phyloP scores from a whole-genome alignment of 1,140 invertebrate genomes.

The Rhynchophorus ferrugineus region DNA sequence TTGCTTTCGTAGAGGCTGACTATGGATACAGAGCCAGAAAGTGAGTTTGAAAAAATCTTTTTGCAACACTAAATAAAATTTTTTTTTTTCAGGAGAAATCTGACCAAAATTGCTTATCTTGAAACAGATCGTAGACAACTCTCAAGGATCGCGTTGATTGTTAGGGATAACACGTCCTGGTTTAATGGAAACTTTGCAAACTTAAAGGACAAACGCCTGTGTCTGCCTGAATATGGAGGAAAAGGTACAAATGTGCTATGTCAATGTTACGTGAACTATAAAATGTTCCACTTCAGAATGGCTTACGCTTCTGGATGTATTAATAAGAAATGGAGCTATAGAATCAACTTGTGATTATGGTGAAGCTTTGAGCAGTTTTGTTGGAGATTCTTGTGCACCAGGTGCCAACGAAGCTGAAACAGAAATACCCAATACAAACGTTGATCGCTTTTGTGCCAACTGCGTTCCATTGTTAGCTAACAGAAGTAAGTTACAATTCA shows the following conservation, averaged over 20 bases:
- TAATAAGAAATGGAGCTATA: conserved; percentile 34
- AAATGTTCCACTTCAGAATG: conserved; percentile 46
- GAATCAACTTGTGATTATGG: conserved; percentile 52
- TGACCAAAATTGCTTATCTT: conserved; percentile 49
- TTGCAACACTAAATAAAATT: conserved; percentile 3
- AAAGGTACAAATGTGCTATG: conserved; percentile 41
- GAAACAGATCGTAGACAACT: conserved; percentile 43
- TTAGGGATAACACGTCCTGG: conserved; percentile 42
- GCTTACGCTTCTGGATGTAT: conserved; percentile 50
- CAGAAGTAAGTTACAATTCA: conserved; percentile 2
- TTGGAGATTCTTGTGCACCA: conserved; percentile 51
- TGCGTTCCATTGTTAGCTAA: conserved; percentile 33
- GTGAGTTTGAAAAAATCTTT: no score
- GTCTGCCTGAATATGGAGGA: conserved; percentile 57
- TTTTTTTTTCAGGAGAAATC: conserved; percentile 31
- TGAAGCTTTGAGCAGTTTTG: conserved; percentile 47
- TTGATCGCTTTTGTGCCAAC: conserved; percentile 33
- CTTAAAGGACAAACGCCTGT: conserved; percentile 51
- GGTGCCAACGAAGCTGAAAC: conserved; percentile 43
- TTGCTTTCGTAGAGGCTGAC: conserved; percentile 60
- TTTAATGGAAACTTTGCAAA: conserved; percentile 47
- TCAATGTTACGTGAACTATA: not conserved
- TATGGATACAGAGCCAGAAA: conserved; percentile 62
- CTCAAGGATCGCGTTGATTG: conserved; percentile 50
- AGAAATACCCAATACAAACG: conserved; percentile 21